Conservation (phyloP, 2,888 invertebrate genomes). For the Diarsia dahlii region DNA sequence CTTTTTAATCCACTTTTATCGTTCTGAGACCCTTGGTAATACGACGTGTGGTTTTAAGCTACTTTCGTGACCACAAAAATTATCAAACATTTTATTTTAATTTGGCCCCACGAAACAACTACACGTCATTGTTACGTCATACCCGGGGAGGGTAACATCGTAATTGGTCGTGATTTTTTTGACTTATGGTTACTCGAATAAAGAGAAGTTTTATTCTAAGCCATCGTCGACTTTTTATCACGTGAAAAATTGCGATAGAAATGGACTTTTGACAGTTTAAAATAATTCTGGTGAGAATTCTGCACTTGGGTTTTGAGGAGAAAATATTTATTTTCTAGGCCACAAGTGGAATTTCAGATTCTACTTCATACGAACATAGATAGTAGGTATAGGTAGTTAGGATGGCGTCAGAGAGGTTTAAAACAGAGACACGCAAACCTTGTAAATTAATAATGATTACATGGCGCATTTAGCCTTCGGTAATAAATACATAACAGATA, state of each 20-base stretch:
- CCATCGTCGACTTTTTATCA: too few relatives aligned
- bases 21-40: too few relatives aligned
- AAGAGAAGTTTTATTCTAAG: too few relatives aligned
- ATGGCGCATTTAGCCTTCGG: constrained; percentile 20
- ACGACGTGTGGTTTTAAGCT: too few relatives aligned
- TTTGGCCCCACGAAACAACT: too few relatives aligned
- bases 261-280: background rate
- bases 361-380: background rate
- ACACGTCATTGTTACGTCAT: too few relatives aligned
- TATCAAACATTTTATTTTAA: too few relatives aligned
- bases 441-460: constrained; percentile 7
- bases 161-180: too few relatives aligned
- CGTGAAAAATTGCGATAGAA: background rate
- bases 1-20: too few relatives aligned
- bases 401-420: background rate
- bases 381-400: background rate
- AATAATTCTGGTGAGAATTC: background rate
- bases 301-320: background rate
- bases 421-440: constrained; percentile 4
- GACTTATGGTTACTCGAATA: too few relatives aligned
- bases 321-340: background rate
- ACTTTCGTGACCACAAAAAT: too few relatives aligned
- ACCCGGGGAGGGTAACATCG: too few relatives aligned
- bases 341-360: background rate
- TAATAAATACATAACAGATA: constrained; percentile 26